Conservation (phyloP, 2,113 vertebrate species). For the Corythornis madagascariensis region DNA sequence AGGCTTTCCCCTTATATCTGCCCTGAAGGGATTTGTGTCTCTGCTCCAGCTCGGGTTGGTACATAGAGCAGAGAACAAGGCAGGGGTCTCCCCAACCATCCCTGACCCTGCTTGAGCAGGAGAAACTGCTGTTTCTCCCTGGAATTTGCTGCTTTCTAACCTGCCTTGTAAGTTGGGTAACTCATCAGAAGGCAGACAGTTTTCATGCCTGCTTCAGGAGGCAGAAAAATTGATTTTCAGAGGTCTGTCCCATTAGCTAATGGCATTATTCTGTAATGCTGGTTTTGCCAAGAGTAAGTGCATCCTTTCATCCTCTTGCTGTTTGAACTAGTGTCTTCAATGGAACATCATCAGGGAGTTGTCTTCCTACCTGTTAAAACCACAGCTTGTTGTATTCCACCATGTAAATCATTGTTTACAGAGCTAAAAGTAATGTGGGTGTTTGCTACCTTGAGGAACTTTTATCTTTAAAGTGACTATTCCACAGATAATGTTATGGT, state of each 20-base stretch:
- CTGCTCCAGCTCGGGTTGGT: not conserved
- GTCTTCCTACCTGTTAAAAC: not conserved
- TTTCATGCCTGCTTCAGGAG: not conserved
- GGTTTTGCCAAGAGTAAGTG: not conserved
- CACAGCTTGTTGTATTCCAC: not conserved
- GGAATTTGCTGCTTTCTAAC: not conserved
- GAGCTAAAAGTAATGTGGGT: not conserved
- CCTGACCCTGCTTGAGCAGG: not conserved
- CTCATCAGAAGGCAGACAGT: accelerated
- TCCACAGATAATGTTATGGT: not conserved
- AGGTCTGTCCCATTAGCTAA: not conserved
- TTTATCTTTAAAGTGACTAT: not conserved
- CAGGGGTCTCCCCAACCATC: accelerated
- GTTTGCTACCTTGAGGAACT: not conserved
- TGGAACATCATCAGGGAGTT: not conserved
- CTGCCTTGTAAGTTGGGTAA: not conserved
- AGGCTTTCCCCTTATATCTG: not conserved
- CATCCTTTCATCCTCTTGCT: not conserved
- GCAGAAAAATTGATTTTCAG: not conserved
- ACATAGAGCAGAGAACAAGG: not conserved
- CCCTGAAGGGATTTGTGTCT: not conserved
- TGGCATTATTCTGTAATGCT: not conserved
- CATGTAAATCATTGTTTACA: not conserved
- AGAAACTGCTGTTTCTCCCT: not conserved
- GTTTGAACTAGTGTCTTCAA: not conserved